A percentile compares a stretch with the other conserved stretches of the same genome.
Conservation (phyloP, 2,113 vertebrate genomes). For the Trematocara unimaculatum region DNA sequence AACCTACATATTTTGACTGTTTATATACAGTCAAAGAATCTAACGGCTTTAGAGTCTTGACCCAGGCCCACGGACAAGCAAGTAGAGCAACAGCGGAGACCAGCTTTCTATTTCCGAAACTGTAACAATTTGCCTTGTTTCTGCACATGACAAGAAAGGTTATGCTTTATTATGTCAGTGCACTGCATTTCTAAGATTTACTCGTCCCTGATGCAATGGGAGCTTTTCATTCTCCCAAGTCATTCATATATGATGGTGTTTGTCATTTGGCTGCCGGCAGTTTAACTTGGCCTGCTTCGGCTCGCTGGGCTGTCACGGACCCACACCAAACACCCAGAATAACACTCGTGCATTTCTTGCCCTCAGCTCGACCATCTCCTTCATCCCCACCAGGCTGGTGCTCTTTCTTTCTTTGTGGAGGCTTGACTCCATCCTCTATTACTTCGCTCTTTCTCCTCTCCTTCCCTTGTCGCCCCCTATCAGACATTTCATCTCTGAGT, state of each 20-base stretch:
- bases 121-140: background rate
- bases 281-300: slow-evolving; percentile 12
- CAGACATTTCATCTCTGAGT: slow-evolving; percentile 52
- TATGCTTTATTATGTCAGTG: background rate
- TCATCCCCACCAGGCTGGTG: background rate
- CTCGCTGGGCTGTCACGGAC: slow-evolving; percentile 32
- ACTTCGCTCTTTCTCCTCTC: background rate
- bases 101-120: background rate
- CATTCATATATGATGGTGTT: slow-evolving; percentile 39
- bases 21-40: background rate
- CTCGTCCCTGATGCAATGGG: background rate
- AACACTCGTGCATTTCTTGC: slow-evolving; percentile 23
- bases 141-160: background rate
- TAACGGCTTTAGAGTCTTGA: background rate
- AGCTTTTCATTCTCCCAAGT: slow-evolving; percentile 6
- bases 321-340: slow-evolving; percentile 30
- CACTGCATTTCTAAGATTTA: background rate
- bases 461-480: slow-evolving; percentile 31
- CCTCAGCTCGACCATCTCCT: background rate
- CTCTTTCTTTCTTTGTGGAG: slow-evolving; percentile 14
- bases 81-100: background rate
- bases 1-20: background rate
- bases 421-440: slow-evolving; percentile 4
- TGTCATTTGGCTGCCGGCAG: slow-evolving; percentile 39
- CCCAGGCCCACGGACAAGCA: background rate